Conservation (phyloP, 2,797 vertebrate species). For the Dallia pectoralis region DNA sequence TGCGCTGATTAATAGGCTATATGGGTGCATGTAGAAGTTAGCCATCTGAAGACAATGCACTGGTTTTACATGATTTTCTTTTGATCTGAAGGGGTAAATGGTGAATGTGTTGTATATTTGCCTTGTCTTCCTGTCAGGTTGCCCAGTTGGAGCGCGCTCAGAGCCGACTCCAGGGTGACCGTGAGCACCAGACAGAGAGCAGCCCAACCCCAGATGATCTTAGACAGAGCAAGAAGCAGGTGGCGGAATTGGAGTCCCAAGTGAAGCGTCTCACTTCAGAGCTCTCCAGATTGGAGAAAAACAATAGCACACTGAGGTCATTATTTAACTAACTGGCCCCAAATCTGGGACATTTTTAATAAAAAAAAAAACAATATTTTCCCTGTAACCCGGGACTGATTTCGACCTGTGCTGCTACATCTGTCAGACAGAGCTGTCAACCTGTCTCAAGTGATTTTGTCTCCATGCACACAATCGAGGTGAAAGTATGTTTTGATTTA, state of each 20-base stretch:
- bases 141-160: constrained; percentile 74
- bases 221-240: constrained; percentile 70
- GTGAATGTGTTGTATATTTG: constrained; percentile 5
- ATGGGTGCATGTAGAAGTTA: neutral
- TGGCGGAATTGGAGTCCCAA: constrained; percentile 67
- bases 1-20: neutral
- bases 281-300: constrained; percentile 68
- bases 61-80: neutral
- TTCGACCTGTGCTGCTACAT: too few species aligned
- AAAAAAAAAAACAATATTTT: too few species aligned
- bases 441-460: too few species aligned
- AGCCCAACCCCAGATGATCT: constrained; percentile 64
- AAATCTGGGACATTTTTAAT: too few species aligned
- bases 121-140: constrained; percentile 55
- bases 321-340: too few species aligned
- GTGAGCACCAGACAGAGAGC: constrained; percentile 50
- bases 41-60: neutral
- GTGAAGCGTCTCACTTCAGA: constrained; percentile 66
- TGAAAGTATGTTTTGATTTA: too few species aligned
- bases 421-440: too few species aligned
- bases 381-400: too few species aligned
- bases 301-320: constrained; percentile 75
- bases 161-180: constrained; percentile 62
- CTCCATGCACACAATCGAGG: too few species aligned
- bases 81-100: neutral